A percentile compares a stretch with the other conserved stretches of the same genome.
These are phyloP conservation scores for Phyllotis vaccarum DNA, from an alignment of 2,797 vertebrate species.

Conservation along the genomic window DNA sequence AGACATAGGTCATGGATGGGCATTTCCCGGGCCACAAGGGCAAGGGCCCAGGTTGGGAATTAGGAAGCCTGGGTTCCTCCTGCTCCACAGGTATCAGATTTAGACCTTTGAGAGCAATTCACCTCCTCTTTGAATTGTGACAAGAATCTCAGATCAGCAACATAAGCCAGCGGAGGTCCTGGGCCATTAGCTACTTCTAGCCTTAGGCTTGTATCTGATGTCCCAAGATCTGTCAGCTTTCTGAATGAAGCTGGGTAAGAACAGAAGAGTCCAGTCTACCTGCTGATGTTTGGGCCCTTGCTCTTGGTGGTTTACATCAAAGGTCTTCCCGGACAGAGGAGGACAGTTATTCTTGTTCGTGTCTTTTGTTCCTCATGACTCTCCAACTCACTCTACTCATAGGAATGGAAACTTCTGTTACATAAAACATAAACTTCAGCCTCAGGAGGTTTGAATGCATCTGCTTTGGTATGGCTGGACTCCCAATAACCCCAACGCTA, in stretches of 20 bases:
- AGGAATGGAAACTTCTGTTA: constrained; percentile 51
- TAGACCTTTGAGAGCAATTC: constrained; percentile 24
- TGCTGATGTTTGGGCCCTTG: not conserved
- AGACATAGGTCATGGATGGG: not conserved
- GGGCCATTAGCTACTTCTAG: not conserved
- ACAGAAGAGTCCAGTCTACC: not conserved
- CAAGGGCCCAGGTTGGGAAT: constrained; percentile 5
- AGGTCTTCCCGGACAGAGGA: not conserved
- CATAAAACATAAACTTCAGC: constrained; percentile 48
- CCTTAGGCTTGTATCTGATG: not conserved
- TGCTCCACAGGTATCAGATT: not conserved
- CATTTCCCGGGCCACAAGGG: not conserved
- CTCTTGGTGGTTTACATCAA: not conserved
- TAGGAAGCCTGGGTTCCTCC: constrained; percentile 22
- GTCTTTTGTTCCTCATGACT: constrained; percentile 28
- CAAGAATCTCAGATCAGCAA: not conserved
- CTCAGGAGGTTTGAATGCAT: constrained; percentile 24
- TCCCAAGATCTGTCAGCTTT: not conserved
- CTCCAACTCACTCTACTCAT: not conserved
- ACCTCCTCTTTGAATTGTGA: constrained; percentile 23
- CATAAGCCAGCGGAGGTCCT: not conserved
- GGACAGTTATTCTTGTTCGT: not conserved
- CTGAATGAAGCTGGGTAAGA: not conserved
- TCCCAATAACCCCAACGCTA: not conserved
- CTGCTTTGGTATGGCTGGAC: constrained; percentile 39